phyloP scores from a whole-genome alignment of 2,888 invertebrate species.

The Lagria hirta region DNA sequence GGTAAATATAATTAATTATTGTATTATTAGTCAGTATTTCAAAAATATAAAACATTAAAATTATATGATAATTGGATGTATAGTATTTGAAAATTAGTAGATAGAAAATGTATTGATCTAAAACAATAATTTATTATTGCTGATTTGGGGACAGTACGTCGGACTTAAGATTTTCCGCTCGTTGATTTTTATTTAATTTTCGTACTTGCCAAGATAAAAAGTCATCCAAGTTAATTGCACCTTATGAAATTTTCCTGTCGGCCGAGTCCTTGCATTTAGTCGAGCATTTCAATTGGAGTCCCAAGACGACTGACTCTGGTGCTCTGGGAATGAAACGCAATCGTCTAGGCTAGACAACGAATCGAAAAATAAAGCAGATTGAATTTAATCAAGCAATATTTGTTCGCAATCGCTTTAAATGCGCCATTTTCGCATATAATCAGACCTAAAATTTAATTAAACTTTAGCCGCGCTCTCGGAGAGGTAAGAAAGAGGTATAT shows the following conservation, averaged over 20 bases:
- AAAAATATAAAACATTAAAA: too few species aligned
- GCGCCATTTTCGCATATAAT: conserved; percentile 51
- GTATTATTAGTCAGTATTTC: too few species aligned
- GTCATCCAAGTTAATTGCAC: conserved; percentile 23
- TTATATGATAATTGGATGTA: too few species aligned
- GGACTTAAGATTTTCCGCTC: too few species aligned
- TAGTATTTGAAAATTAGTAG: too few species aligned
- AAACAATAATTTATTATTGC: too few species aligned
- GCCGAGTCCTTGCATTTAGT: conserved; percentile 24
- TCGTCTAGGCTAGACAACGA: conserved; percentile 34
- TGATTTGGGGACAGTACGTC: too few species aligned
- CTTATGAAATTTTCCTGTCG: conserved; percentile 32
- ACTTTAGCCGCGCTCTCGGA: conserved; percentile 47
- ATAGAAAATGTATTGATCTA: too few species aligned
- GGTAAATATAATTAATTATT: too few species aligned
- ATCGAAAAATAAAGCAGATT: conserved; percentile 47
- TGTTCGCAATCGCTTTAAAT: conserved; percentile 49
- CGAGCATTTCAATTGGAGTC: conserved; percentile 24
- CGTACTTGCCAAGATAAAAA: conserved; percentile 14
- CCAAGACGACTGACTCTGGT: conserved; percentile 15
- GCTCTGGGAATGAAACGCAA: conserved; percentile 30
- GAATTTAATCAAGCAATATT: conserved; percentile 53
- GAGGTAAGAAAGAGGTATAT: conserved; percentile 48
- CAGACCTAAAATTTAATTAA: conserved; percentile 54
- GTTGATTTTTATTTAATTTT: conserved; percentile 17